Base-by-base conservation (phyloP, 2,113 vertebrate species). In the Rhinichthys klamathensis region DNA sequence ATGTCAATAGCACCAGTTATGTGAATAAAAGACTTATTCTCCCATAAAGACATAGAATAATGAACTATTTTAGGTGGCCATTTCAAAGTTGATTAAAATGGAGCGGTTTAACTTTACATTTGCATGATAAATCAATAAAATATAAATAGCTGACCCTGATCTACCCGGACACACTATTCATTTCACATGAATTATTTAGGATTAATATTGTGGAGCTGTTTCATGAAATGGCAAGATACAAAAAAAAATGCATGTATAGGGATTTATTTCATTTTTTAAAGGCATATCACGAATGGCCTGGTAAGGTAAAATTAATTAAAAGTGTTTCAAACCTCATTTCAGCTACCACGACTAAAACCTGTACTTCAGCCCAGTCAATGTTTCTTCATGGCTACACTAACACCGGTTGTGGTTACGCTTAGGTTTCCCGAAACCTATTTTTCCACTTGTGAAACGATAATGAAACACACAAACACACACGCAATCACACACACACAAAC, bases 1-100 rank as follows among this genome's bases (percentile, higher is more conserved):
- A 38, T 49, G 58, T 75, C 75, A 76, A 84, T 84, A 84, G 87
- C 87, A 88, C 82, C 54, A 60, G 76, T 88, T 82, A 49, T 61
- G 18, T 86, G 65, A 74, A 84, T 84, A 77, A 86, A 86, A 32
- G n/a, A 51, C 25, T 30, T 75, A 13, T 75, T 75, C 70, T 49
- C 18, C 80, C 67, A 73, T 67, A 75, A 88, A 82, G 78, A 84
- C 63, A 70, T 80, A 41, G 67, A 80, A 86, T 80, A 74, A 85
- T 56, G 32, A 82, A 70, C 69, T 75, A 75, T 84, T 27, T 56
- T 81, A 54, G 30, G 27, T 25, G 30, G 15, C 76, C 65, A 44
- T 61, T 56, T 81, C 10, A 41, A 78, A 70, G 58, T 70, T 3
- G 0, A 56, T 32, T 70, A 35, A 72, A 83, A 83, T 9, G 11